Base-by-base conservation (phyloP, 2,797 vertebrate genomes). In the Coendou prehensilis region DNA sequence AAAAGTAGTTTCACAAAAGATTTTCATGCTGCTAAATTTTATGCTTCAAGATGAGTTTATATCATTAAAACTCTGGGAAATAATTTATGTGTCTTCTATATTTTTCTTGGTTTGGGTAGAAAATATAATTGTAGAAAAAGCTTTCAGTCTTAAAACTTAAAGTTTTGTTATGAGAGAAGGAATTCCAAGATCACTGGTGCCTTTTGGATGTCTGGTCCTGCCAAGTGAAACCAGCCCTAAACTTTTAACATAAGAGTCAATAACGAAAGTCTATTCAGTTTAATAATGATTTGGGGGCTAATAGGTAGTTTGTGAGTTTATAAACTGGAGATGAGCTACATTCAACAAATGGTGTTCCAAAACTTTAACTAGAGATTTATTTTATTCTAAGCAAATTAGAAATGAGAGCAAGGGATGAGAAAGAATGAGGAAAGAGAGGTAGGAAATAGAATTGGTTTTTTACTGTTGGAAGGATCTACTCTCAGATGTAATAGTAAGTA, bases 121-220 rank as follows among this genome's bases (percentile, higher is more conserved):
- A 93, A 89, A 87, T 88, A 83, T 37, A 57, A 86, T 95, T 91
- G 13, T 33, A 91, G 89, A 85, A 64, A 95, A 92, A 93, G 9
- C 17, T 81, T 6, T 92, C 37, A 93, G 37, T 81, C 28, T n/a
- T 83, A 71, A 89, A 81, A 59, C 5, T 75, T 87, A 30, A 82
- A 20, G 61, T 3, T 30, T 71, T 92, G 61, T 89, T n/a, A 9
- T 80, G 9, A 92, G 50, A 88, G 30, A 79, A 84, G 73, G 13
- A 79, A 47, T 61, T 11, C 10, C 10, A 52, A 61, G 2, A 92
- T 59, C 45, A 63, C 28, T 37, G 10, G 37, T 80, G 3, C 6
- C 64, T 47, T 71, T 90, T 84, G 10, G 18, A 59, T 69, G 7
- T 13, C 14, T 5, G 61, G 56, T 76, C 30, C 52, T 83, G 2